A percentile compares a stretch with the other conserved stretches of the same genome.
Evolutionary conservation across 1,140 invertebrate species (phyloP).

Genomic region (Caenorhabditis tropicalis): DNA sequence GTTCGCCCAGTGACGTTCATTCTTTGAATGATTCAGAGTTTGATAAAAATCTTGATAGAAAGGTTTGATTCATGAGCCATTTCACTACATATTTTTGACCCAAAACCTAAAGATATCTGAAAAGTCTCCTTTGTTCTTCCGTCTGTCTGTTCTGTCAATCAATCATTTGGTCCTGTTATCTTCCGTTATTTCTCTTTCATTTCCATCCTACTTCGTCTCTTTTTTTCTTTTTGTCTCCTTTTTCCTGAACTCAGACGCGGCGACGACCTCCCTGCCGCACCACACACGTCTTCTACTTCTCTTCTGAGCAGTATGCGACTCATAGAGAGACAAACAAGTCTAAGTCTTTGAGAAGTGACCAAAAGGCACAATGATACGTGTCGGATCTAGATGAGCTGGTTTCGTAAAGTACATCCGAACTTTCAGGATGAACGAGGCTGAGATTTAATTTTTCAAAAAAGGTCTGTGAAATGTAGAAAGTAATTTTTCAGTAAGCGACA

Average conservation of each 20-base stretch:
- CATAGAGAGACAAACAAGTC: background rate
- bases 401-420: background rate
- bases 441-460: too few relatives aligned
- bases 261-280: background rate
- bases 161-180: constrained; percentile 41
- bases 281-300: background rate
- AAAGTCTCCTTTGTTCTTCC: background rate
- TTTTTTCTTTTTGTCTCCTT: background rate
- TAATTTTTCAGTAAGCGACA: too few relatives aligned
- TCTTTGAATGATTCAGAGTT: background rate
- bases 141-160: constrained; percentile 26
- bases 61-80: background rate
- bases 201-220: constrained; percentile 8
- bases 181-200: constrained; percentile 29
- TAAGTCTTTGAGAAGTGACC: background rate
- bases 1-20: too few relatives aligned
- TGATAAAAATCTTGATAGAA: background rate
- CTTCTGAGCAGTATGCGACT: background rate
- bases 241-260: background rate
- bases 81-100: background rate
- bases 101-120: constrained; percentile 21
- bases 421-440: background rate
- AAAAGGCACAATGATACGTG: background rate
- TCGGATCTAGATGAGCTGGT: constrained; percentile 6
- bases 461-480: too few relatives aligned